Percentiles rank a stretch among this genome's conserved stretches.
phyloP scores from a whole-genome alignment of 2,888 invertebrate species.

The Acanthoscelides obtectus region DNA sequence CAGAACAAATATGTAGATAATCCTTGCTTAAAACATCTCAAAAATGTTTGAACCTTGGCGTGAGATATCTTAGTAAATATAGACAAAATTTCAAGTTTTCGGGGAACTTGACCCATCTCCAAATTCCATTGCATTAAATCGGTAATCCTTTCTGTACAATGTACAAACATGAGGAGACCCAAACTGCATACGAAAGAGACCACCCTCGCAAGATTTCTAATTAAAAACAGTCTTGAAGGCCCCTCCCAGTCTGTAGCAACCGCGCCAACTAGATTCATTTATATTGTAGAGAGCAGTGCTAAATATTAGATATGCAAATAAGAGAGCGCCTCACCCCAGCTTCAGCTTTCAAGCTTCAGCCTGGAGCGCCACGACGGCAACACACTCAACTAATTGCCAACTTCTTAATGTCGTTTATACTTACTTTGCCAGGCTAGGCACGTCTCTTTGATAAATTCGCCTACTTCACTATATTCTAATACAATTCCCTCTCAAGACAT shows the following conservation, averaged over 20 bases:
- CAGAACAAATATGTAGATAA: too few species aligned
- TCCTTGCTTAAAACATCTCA: too few species aligned
- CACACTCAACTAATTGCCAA: conserved; percentile 49
- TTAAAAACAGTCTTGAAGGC: neutral
- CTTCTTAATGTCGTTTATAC: conserved; percentile 51
- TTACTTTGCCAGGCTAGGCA: conserved; percentile 49
- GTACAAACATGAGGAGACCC: too few species aligned
- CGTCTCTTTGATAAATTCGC: conserved; percentile 48
- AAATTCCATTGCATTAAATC: too few species aligned
- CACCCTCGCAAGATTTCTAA: neutral
- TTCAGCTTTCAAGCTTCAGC: neutral
- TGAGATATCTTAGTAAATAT: too few species aligned
- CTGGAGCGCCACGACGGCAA: conserved; percentile 39
- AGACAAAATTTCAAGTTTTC: too few species aligned
- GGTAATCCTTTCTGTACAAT: too few species aligned
- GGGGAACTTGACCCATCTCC: too few species aligned
- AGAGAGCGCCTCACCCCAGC: conserved; percentile 25
- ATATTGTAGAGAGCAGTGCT: conserved; percentile 45
- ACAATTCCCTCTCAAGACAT: conserved; percentile 39
- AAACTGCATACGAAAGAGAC: neutral
- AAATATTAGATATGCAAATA: conserved; percentile 48
- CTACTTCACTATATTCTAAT: conserved; percentile 42
- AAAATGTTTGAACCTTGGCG: too few species aligned
- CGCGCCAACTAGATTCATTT: conserved; percentile 34
- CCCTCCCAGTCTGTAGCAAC: neutral